Evolutionary conservation across 2,113 vertebrate genomes (phyloP), one percentile per base, ranked within the genome.

Genomic region (Hippocampus abdominalis): DNA sequence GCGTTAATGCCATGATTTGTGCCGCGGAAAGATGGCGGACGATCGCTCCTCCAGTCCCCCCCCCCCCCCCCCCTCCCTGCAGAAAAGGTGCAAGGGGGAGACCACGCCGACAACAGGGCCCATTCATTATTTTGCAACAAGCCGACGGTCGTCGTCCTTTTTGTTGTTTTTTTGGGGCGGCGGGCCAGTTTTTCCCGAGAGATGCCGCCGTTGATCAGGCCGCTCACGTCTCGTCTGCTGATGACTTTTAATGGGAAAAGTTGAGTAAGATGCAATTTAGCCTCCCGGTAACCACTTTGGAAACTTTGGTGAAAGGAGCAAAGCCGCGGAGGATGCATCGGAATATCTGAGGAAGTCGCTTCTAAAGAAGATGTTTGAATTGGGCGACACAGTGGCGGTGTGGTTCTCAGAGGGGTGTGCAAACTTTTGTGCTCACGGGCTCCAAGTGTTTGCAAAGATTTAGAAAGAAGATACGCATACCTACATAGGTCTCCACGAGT

Each of bases 91-190:
- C 88, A 72, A 68, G 40, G 78, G 80, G 83, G 84, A 83, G 83
- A 88, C 84, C 86, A 80, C 77, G 72, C 4, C 75, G 87, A 83
- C 84, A 46, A 85, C 84, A 85, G 57, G 32, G 85, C 72, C 89
- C 89, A 87, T 89, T 88, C 85, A 88, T 87, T 87, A 88, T 73
- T 75, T 78, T 71, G 77, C 82, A 84, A 81, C 73, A 74, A 6
- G 23, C 73, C 65, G 72, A 73, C 64, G 6, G 73, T 77, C 54
- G 8, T 46, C 63, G 75, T 0, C 64, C 66, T 42, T 56, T 73
- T 63, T 69, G 61, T 57, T 57, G 23, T 59, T 59, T 18, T 29
- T 57, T 57, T 57, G 13, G 10, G 54, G 53, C 3, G 51, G 51
- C 20, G 8, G 51, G 8, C 8, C 42, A 1, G 5, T 6, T 36